phyloP scores from a whole-genome alignment of 2,888 invertebrate species.

The Diplazon laetatorius region DNA sequence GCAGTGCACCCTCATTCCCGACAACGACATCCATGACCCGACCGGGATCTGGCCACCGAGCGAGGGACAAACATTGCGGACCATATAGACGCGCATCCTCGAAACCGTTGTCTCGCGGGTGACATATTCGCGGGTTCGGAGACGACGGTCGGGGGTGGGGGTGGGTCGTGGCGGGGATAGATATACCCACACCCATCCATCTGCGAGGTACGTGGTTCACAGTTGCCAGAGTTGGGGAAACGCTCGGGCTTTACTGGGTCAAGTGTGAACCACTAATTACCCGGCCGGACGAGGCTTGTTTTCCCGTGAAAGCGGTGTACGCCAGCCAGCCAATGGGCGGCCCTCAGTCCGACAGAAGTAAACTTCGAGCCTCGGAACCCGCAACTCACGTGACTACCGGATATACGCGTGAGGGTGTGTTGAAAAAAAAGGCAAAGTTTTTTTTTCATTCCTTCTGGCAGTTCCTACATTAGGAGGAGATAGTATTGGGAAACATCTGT shows the following conservation, averaged over 20 bases:
- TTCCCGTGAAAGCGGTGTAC: slow-evolving; percentile 43
- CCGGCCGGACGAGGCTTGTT: slow-evolving; percentile 62
- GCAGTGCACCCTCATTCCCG: slow-evolving; percentile 19
- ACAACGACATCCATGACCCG: slow-evolving; percentile 18
- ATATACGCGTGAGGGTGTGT: slow-evolving; percentile 6
- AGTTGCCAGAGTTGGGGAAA: slow-evolving; percentile 44
- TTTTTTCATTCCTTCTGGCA: no score
- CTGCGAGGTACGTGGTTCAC: slow-evolving; percentile 39
- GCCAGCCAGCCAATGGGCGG: slow-evolving; percentile 19
- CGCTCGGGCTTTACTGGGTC: slow-evolving; percentile 70
- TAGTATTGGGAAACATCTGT: no score
- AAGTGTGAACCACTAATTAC: slow-evolving; percentile 76
- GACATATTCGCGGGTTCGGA: slow-evolving; percentile 34
- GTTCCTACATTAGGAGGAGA: no score
- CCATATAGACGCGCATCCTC: slow-evolving; percentile 19
- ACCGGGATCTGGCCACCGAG: not conserved
- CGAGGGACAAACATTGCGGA: not conserved
- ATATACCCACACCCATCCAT: slow-evolving; percentile 6
- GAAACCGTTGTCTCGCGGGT: slow-evolving; percentile 15
- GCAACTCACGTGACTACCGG: no score
- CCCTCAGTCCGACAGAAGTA: slow-evolving; percentile 21
- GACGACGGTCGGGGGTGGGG: no score
- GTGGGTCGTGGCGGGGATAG: slow-evolving; percentile 9
- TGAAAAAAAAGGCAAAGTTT: no score
- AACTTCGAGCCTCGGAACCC: slow-evolving; percentile 26